phyloP scores from a whole-genome alignment of 2,113 vertebrate species.

The Sorex fumeus region DNA sequence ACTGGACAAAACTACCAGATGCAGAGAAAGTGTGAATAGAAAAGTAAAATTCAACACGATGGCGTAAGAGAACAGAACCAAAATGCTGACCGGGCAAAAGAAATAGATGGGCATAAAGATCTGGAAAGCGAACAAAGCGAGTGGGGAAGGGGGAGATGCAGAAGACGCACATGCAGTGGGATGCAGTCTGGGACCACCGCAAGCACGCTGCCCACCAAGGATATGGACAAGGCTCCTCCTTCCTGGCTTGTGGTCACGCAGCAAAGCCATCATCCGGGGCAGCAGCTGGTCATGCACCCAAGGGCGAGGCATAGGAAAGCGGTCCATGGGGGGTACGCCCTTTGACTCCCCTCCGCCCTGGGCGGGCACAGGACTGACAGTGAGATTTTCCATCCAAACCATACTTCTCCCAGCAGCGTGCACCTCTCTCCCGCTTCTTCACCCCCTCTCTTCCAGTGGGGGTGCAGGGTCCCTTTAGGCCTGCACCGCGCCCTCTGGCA shows the following conservation, averaged over 20 bases:
- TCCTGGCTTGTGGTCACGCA: constrained; percentile 89
- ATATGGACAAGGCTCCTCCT: constrained; percentile 89
- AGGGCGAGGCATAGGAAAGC: constrained; percentile 84
- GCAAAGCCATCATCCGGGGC: constrained; percentile 87
- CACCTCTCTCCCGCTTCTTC: constrained; percentile 71
- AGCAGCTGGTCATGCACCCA: constrained; percentile 86
- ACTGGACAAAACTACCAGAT: constrained; percentile 91
- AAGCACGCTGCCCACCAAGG: constrained; percentile 91
- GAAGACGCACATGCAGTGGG: constrained; percentile 97
- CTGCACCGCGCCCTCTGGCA: constrained; percentile 77
- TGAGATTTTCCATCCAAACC: constrained; percentile 85
- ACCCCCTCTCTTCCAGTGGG: constrained; percentile 83
- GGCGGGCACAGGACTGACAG: constrained; percentile 81
- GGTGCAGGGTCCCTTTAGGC: constrained; percentile 77
- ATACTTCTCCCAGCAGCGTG: constrained; percentile 80
- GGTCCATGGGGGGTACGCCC: constrained; percentile 84
- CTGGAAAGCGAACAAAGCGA: constrained; percentile 91
- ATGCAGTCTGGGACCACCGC: constrained; percentile 93
- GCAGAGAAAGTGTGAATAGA: constrained; percentile 94
- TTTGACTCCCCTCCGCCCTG: constrained; percentile 82
- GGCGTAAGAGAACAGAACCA: constrained; percentile 93
- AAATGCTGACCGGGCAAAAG: constrained; percentile 94
- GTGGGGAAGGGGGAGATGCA: constrained; percentile 90
- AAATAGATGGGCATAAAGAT: constrained; percentile 93
- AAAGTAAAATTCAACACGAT: constrained; percentile 96